A percentile compares a stretch with the other conserved stretches of the same genome.
Conservation (phyloP, 2,888 invertebrate species). For the Siphlonurus alternatus region DNA sequence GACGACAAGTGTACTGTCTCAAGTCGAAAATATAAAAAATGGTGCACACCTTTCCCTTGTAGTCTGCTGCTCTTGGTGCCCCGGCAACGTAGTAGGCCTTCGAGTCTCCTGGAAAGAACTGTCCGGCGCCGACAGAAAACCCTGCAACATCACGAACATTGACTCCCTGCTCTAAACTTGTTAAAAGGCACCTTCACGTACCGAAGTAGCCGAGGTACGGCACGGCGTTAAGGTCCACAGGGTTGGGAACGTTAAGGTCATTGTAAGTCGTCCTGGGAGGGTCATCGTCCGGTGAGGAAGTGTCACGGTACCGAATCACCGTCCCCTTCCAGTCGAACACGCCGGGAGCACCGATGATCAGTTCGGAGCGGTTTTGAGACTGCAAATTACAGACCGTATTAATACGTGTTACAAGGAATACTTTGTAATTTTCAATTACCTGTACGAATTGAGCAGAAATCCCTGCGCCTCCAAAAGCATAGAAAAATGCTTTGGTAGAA, state of each 20-base stretch:
- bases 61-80: conserved; percentile 30
- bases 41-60: conserved; percentile 19
- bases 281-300: neutral
- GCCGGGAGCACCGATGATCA: conserved; percentile 24
- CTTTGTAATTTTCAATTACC: conserved; percentile 15
- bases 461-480: conserved; percentile 19
- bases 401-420: too few relatives aligned
- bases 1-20: too few relatives aligned
- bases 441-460: conserved; percentile 18
- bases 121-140: conserved; percentile 22
- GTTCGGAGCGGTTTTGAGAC: conserved; percentile 11
- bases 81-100: conserved; percentile 31
- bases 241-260: neutral
- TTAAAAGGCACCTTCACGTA: too few relatives aligned
- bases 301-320: neutral
- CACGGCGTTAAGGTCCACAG: neutral
- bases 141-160: conserved; percentile 21
- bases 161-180: too few relatives aligned
- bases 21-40: neutral
- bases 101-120: conserved; percentile 19
- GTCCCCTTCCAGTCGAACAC: conserved; percentile 21
- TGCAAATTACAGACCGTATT: too few relatives aligned
- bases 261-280: neutral
- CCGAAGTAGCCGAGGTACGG: neutral
- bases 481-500: conserved; percentile 22